These are phyloP conservation scores for Gymnorhina tibicen DNA, from an alignment of 2,113 vertebrate species.

Conservation along the genomic window DNA sequence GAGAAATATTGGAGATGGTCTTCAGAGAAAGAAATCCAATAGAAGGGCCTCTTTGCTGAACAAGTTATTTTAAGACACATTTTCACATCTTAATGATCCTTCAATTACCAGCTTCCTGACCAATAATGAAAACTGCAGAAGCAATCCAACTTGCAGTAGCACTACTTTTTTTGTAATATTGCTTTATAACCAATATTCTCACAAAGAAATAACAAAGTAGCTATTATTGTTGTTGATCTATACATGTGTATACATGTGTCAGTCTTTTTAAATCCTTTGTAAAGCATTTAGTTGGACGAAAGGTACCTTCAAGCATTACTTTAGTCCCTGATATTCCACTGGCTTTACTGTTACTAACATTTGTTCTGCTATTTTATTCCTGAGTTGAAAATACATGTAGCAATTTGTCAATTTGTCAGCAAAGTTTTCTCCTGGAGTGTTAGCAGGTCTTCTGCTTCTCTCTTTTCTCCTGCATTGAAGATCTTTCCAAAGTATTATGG, in stretches of 20 bases:
- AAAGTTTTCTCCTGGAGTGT: neutral
- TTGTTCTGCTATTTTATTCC: neutral
- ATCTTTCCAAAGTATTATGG: neutral
- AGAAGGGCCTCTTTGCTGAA: neutral
- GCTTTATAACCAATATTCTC: neutral
- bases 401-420: neutral
- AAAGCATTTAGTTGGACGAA: neutral
- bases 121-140: neutral
- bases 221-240: neutral
- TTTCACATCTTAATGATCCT: conserved; percentile 5
- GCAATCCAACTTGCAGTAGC: neutral
- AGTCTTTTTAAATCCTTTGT: neutral
- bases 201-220: neutral
- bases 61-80: neutral
- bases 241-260: neutral
- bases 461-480: neutral
- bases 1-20: neutral
- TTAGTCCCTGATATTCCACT: neutral
- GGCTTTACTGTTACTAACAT: neutral
- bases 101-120: neutral
- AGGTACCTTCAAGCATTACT: neutral
- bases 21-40: conserved; percentile 11
- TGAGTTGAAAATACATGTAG: neutral
- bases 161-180: neutral
- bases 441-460: neutral